Conservation (phyloP, 2,888 invertebrate genomes). For the Allacma fusca region DNA sequence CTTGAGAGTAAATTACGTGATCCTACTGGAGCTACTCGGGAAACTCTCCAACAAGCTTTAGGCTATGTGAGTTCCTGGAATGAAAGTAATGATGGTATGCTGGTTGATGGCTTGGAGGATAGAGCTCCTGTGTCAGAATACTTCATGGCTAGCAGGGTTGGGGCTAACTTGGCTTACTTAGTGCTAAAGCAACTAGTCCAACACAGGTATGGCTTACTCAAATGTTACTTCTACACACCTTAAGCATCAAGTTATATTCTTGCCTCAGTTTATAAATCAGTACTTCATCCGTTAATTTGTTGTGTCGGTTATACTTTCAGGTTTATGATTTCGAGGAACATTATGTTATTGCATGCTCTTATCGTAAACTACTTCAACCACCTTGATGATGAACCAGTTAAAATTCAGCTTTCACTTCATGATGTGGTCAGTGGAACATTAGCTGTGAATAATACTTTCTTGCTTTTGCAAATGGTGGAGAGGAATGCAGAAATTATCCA, state of each 20-base stretch:
- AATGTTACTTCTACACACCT: background rate
- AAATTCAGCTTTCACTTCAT: slow-evolving; percentile 26
- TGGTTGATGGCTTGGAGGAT: slow-evolving; percentile 43
- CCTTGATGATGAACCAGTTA: slow-evolving; percentile 27
- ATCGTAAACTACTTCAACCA: slow-evolving; percentile 49
- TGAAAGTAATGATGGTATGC: slow-evolving; percentile 39
- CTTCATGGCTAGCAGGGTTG: slow-evolving; percentile 58
- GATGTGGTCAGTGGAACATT: slow-evolving; percentile 29
- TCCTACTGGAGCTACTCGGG: slow-evolving; percentile 43
- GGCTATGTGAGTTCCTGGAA: slow-evolving; percentile 53
- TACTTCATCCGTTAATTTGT: too few species aligned
- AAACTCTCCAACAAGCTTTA: slow-evolving; percentile 29
- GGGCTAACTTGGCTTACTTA: slow-evolving; percentile 56
- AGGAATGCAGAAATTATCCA: slow-evolving; percentile 52
- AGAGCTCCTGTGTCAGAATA: slow-evolving; percentile 49
- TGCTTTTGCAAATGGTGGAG: slow-evolving; percentile 43
- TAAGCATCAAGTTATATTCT: too few species aligned
- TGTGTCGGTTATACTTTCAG: slow-evolving; percentile 32
- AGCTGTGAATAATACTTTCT: slow-evolving; percentile 37
- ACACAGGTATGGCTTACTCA: slow-evolving; percentile 49
- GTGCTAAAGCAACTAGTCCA: slow-evolving; percentile 56
- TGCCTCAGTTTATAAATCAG: too few species aligned
- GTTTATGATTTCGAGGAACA: slow-evolving; percentile 56
- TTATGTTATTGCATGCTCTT: slow-evolving; percentile 55
- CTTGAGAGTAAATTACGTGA: slow-evolving; percentile 54